phyloP scores from a whole-genome alignment of 2,797 vertebrate species.

The Pseudochirops cupreus region DNA sequence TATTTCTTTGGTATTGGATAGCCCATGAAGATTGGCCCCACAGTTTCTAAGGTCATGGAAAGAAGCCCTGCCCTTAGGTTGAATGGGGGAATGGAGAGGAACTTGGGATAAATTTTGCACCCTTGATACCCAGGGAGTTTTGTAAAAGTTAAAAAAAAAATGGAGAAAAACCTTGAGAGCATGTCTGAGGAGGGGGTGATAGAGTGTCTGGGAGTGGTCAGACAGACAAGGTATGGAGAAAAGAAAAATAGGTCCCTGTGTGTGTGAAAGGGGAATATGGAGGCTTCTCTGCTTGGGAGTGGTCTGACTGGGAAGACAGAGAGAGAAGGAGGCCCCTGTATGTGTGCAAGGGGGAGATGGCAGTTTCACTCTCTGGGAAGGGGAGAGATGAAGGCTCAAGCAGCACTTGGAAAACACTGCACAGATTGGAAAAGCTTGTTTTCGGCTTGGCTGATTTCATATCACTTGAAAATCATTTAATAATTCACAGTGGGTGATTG shows the following conservation, averaged over 20 bases:
- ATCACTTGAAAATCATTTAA: slow-evolving; percentile 61
- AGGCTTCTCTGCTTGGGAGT: background rate
- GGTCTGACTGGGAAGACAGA: background rate
- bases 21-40: slow-evolving; percentile 8
- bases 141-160: background rate
- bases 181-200: background rate
- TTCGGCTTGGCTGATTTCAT: slow-evolving; percentile 52
- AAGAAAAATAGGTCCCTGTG: background rate
- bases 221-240: background rate
- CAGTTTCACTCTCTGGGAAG: slow-evolving; percentile 9
- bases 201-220: background rate
- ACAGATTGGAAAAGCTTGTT: slow-evolving; percentile 11
- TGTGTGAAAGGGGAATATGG: background rate
- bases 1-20: slow-evolving; percentile 14
- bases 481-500: slow-evolving; percentile 51
- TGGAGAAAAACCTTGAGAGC: background rate
- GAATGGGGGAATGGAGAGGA: background rate
- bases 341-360: background rate
- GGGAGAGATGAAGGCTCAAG: background rate
- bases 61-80: background rate
- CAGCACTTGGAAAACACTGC: slow-evolving; percentile 5
- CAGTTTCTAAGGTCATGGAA: background rate
- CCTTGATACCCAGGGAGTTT: background rate
- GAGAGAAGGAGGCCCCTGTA: background rate
- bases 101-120: background rate